These are phyloP conservation scores for Capitella teleta DNA, from an alignment of 1,140 invertebrate genomes.

Conservation along the genomic window DNA sequence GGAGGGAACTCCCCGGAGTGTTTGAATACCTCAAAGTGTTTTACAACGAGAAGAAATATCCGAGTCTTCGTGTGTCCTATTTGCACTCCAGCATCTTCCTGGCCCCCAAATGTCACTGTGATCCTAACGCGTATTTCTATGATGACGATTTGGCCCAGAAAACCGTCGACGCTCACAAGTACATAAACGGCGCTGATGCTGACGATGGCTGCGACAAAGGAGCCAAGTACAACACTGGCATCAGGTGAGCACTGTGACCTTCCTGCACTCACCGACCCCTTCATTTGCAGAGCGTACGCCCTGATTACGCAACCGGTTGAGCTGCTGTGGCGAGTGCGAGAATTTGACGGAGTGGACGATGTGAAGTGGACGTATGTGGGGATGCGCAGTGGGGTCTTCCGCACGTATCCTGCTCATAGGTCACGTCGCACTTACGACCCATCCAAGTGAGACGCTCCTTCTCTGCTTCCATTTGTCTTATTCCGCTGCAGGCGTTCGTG, in stretches of 20 bases:
- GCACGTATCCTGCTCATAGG: slow-evolving; percentile 43
- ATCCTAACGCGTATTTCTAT: slow-evolving; percentile 42
- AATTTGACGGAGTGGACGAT: slow-evolving; percentile 40
- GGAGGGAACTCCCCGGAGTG: slow-evolving; percentile 24
- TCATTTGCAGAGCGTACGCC: slow-evolving; percentile 36
- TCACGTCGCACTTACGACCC: slow-evolving; percentile 40
- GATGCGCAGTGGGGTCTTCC: slow-evolving; percentile 42
- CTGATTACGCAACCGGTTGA: slow-evolving; percentile 43
- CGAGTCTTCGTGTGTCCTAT: slow-evolving; percentile 24
- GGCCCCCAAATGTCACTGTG: slow-evolving; percentile 41
- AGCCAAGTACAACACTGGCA: slow-evolving; percentile 33
- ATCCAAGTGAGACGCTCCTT: slow-evolving; percentile 21
- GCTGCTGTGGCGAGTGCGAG: slow-evolving; percentile 34
- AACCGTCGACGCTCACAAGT: slow-evolving; percentile 40
- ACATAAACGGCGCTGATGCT: slow-evolving; percentile 36
- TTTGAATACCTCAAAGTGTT: slow-evolving; percentile 35
- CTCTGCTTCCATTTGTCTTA: background rate
- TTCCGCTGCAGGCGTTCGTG: slow-evolving; percentile 32
- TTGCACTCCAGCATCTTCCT: slow-evolving; percentile 43
- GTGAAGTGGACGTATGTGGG: slow-evolving; percentile 46
- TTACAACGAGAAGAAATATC: slow-evolving; percentile 36
- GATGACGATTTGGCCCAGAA: slow-evolving; percentile 41
- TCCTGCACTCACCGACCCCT: background rate
- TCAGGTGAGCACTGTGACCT: slow-evolving; percentile 23
- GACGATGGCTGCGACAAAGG: slow-evolving; percentile 32